Base-by-base conservation (phyloP, 1,140 invertebrate genomes). In the Cydia splendana region DNA sequence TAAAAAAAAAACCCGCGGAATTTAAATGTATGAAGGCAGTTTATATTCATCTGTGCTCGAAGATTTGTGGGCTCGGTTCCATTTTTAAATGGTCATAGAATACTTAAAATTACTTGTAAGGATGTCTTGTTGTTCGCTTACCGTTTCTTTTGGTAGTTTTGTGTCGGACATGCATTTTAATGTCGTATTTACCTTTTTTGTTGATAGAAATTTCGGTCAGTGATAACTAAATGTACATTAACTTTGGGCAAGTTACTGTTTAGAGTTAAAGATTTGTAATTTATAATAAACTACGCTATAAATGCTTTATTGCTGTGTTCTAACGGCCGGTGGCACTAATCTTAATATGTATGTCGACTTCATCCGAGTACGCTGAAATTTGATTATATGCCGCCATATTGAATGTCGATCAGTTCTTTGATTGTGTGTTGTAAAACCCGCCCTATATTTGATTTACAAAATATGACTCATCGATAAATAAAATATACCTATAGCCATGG, bases 11-110 rank as follows among this genome's bases (percentile, higher is more conserved):
- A n/a, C 7, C 0, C 9, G 15, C 5, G 67, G 45, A 9, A 71
- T 71, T 71, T 71, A 45, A 71, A 71, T 71, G 34, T 71, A 18
- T 45, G 38, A 71, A 38, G 67, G 67, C 34, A 71, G 67, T 71
- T 71, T 18, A 38, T 71, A 38, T 71, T 38, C 30, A 18, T 71
- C 67, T 38, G 30, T 18, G n/a, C 9, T 45, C 30, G n/a, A 34
- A 5, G 9, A 45, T 15, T 38, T 38, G 34, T 38, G 7, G 67
- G n/a, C 67, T 67, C 30, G 67, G 18, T 71, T 45, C n/a, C 30
- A 69, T 71, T 20, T 71, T 71, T 42, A 71, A 38, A 38, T 69
- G 30, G 65, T 24, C 18, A 38, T 69, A 20, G 65, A 34, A 38
- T 69, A 38, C 30, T 69, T 69, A 34, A 38, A 69, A 69, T 69